Percentiles rank a stretch among this genome's conserved stretches.
Conservation (phyloP, 2,888 invertebrate species). For the Dryocosmus kuriphilus region DNA sequence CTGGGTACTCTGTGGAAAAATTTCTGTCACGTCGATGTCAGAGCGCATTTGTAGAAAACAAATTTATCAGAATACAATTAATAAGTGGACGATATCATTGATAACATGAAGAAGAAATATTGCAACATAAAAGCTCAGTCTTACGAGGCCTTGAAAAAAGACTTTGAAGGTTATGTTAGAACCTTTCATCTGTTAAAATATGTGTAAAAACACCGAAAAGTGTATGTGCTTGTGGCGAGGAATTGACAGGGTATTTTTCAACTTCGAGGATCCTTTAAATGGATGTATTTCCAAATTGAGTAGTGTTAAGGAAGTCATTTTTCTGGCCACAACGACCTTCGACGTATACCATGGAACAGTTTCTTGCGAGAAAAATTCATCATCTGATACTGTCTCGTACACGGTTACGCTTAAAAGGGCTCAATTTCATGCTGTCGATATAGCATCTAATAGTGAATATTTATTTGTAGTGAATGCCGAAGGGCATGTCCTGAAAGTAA, state of each 20-base stretch:
- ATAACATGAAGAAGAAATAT: conserved; percentile 57
- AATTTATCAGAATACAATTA: background rate
- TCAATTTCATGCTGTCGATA: conserved; percentile 81
- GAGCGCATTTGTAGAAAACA: background rate
- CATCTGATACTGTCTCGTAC: conserved; percentile 59
- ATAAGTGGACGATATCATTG: conserved; percentile 46
- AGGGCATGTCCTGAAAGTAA: conserved; percentile 82
- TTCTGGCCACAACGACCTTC: conserved; percentile 76
- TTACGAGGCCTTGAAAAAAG: conserved; percentile 28
- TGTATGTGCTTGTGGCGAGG: conserved; percentile 73
- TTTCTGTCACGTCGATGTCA: background rate
- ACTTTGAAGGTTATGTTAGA: conserved; percentile 46
- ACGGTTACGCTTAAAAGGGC: conserved; percentile 79
- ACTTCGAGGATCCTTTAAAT: conserved; percentile 68
- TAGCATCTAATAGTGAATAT: conserved; percentile 81
- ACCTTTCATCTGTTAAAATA: conserved; percentile 50
- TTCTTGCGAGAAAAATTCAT: conserved; percentile 68
- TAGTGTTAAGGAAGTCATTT: conserved; percentile 77
- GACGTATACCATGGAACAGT: conserved; percentile 77
- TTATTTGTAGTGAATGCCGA: conserved; percentile 82
- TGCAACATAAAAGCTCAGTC: conserved; percentile 44
- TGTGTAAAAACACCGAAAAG: conserved; percentile 63
- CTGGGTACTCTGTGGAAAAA: background rate
- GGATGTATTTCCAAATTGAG: conserved; percentile 77
- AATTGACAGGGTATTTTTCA: conserved; percentile 68